phyloP scores from a whole-genome alignment of 2,113 vertebrate genomes.

The Phrynocephalus versicolor region DNA sequence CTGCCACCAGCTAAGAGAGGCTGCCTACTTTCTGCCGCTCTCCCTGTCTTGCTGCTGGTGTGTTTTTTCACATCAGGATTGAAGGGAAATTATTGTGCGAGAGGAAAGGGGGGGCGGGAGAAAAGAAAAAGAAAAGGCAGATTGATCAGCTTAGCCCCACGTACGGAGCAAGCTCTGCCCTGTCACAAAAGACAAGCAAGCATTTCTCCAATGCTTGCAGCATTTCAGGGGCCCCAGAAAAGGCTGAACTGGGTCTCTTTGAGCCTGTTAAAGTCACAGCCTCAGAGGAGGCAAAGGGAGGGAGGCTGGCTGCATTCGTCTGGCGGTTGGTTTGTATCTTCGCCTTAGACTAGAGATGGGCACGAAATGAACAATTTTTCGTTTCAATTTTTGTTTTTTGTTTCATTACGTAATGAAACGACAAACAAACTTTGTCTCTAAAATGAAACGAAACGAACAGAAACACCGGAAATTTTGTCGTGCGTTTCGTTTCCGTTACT shows the following conservation, averaged over 20 bases:
- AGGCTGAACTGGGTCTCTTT: conserved; percentile 76
- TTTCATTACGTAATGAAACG: too few relatives aligned
- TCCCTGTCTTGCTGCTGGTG: conserved; percentile 74
- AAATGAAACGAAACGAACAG: too few relatives aligned
- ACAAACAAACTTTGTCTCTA: too few relatives aligned
- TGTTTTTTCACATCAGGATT: conserved; percentile 72
- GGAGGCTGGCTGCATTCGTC: not conserved
- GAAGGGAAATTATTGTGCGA: too few relatives aligned
- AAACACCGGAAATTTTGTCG: too few relatives aligned
- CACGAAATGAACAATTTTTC: too few relatives aligned
- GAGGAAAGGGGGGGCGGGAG: conserved; percentile 82
- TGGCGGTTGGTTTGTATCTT: conserved; percentile 4
- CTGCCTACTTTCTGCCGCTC: conserved; percentile 84
- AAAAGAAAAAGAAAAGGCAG: conserved; percentile 75
- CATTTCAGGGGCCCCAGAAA: conserved; percentile 74
- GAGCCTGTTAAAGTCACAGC: conserved; percentile 64
- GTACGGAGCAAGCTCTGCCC: conserved; percentile 81
- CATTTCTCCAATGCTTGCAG: conserved; percentile 74
- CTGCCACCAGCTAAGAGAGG: conserved; percentile 54
- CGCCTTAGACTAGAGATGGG: too few relatives aligned
- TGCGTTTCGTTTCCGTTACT: too few relatives aligned
- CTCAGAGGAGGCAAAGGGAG: not conserved
- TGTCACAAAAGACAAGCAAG: conserved; percentile 82
- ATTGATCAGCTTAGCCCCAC: conserved; percentile 87
- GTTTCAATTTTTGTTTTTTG: too few relatives aligned